These are phyloP conservation scores for Nemotelus nigrinus DNA, from an alignment of 2,888 invertebrate genomes.

Conservation along the genomic window DNA sequence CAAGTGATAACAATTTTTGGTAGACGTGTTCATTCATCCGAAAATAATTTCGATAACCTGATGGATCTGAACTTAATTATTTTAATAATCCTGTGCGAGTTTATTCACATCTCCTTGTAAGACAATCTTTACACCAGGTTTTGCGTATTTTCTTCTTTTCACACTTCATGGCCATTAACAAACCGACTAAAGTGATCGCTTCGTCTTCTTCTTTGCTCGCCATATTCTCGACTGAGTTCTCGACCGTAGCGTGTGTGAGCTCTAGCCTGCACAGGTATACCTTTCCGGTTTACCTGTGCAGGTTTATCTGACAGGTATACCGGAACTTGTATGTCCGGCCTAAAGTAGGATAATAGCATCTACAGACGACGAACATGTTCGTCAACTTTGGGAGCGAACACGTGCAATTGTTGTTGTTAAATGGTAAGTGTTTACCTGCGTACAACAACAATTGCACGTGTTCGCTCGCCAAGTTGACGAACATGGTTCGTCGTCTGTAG, in stretches of 20 bases:
- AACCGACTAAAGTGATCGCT: neutral
- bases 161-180: neutral
- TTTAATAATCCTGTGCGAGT: neutral
- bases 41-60: neutral
- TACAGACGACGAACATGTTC: no score
- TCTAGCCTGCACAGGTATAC: neutral
- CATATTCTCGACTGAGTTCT: neutral
- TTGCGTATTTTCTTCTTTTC: neutral
- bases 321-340: neutral
- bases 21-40: neutral
- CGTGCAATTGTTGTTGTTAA: no score
- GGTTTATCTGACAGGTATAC: neutral
- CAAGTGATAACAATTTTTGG: neutral
- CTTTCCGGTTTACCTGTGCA: neutral
- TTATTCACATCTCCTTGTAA: neutral
- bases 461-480: no score
- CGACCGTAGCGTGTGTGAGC: neutral
- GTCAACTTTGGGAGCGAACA: no score
- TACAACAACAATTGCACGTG: no score
- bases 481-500: no score
- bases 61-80: neutral
- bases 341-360: neutral
- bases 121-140: neutral
- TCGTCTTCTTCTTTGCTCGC: neutral
- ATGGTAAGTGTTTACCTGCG: no score